Conservation (phyloP, 2,113 vertebrate species). For the Sisor rabdophorus region DNA sequence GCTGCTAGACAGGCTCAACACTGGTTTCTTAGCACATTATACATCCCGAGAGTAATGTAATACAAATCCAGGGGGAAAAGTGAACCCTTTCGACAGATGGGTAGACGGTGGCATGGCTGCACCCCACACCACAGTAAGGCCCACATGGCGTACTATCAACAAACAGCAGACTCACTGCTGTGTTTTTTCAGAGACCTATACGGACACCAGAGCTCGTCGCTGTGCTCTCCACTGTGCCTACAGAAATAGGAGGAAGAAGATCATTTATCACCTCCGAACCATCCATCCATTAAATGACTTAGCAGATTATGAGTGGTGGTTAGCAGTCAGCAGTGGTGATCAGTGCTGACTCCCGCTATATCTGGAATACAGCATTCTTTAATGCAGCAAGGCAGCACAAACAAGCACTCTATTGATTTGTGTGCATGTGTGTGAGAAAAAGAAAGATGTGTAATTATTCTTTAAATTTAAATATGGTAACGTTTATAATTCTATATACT, state of each 20-base stretch:
- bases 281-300: slow-evolving; percentile 65
- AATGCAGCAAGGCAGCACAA: neutral
- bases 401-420: neutral
- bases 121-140: neutral
- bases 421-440: too few species aligned
- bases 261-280: slow-evolving; percentile 53
- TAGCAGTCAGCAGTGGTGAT: slow-evolving; percentile 63
- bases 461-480: too few species aligned
- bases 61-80: slow-evolving; percentile 39
- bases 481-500: too few species aligned
- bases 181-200: slow-evolving; percentile 20
- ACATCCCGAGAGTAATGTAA: slow-evolving; percentile 43
- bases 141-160: slow-evolving; percentile 31
- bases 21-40: slow-evolving; percentile 33
- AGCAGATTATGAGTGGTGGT: slow-evolving; percentile 69
- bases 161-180: slow-evolving; percentile 33
- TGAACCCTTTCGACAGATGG: slow-evolving; percentile 48
- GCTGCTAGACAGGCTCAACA: slow-evolving; percentile 13
- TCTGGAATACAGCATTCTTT: slow-evolving; percentile 26
- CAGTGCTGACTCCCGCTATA: slow-evolving; percentile 54
- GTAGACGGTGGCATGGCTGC: slow-evolving; percentile 14
- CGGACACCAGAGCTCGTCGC: slow-evolving; percentile 5
- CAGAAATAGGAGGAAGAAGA: slow-evolving; percentile 36
- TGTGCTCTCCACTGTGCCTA: slow-evolving; percentile 39
- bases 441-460: too few species aligned